Evolutionary conservation across 2,797 vertebrate species (phyloP).

Genomic region (Sebastes vulpes): DNA sequence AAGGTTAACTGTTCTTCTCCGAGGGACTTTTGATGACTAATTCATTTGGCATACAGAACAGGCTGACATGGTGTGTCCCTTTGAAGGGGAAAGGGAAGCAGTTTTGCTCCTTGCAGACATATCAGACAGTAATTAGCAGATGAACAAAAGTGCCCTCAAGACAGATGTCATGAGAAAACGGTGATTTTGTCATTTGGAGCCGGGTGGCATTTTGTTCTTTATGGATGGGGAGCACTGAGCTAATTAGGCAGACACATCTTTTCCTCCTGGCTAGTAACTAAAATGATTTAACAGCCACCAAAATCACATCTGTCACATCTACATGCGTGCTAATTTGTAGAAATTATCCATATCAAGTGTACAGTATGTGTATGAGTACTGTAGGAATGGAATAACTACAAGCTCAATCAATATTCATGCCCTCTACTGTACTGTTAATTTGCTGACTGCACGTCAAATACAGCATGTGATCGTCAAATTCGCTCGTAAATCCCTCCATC

Average conservation of each 20-base stretch:
- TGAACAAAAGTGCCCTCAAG: slow-evolving; percentile 51
- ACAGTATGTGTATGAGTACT: not conserved
- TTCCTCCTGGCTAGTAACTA: not conserved
- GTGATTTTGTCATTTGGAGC: slow-evolving; percentile 32
- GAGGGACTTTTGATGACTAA: slow-evolving; percentile 77
- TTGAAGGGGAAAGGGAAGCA: slow-evolving; percentile 49
- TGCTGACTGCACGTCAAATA: slow-evolving; percentile 32
- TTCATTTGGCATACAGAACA: slow-evolving; percentile 69
- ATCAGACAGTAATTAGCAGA: slow-evolving; percentile 61
- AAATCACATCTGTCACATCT: slow-evolving; percentile 24
- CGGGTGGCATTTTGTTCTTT: slow-evolving; percentile 29
- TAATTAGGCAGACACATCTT: slow-evolving; percentile 44
- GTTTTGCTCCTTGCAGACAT: slow-evolving; percentile 52
- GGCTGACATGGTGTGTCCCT: slow-evolving; percentile 44
- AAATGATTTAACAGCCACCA: slow-evolving; percentile 16
- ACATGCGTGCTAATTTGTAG: slow-evolving; percentile 12
- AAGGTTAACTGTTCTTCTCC: slow-evolving; percentile 80
- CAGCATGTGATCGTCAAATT: slow-evolving; percentile 43
- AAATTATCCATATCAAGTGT: not conserved
- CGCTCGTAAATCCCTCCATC: slow-evolving; percentile 55
- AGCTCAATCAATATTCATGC: not conserved
- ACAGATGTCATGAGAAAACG: slow-evolving; percentile 44
- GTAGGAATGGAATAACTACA: not conserved
- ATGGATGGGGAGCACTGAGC: slow-evolving; percentile 13
- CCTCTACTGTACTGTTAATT: slow-evolving; percentile 21